Evolutionary conservation across 2,888 invertebrate genomes (phyloP).

Genomic region (Lissocephala sabroskyi): DNA sequence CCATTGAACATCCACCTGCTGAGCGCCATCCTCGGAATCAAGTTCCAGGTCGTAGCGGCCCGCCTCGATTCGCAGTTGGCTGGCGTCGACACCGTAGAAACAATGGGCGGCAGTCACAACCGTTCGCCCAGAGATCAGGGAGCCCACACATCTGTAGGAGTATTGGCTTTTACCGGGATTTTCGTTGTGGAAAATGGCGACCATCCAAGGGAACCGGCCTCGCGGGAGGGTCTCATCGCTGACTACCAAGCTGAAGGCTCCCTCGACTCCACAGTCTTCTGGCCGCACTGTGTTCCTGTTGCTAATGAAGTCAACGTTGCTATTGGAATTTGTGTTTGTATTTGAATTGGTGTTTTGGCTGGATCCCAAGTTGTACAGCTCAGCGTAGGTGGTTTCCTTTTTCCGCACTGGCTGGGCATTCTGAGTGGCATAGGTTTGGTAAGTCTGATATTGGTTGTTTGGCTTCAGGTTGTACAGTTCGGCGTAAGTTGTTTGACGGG

Average conservation of each 20-base stretch:
- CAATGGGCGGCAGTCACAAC: conserved; percentile 72
- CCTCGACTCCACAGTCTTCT: conserved; percentile 50
- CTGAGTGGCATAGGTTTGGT: too few species aligned
- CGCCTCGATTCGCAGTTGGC: conserved; percentile 46
- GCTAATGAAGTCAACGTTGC: too few species aligned
- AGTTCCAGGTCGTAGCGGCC: conserved; percentile 65
- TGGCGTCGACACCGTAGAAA: conserved; percentile 26
- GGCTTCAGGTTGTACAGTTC: too few species aligned
- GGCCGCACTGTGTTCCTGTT: too few species aligned
- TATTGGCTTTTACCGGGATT: conserved; percentile 42
- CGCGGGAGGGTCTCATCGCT: conserved; percentile 53
- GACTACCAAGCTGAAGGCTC: conserved; percentile 30
- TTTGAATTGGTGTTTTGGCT: too few species aligned
- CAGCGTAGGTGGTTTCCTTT: too few species aligned
- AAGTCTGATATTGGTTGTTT: too few species aligned
- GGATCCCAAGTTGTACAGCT: too few species aligned
- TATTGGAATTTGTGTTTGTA: too few species aligned
- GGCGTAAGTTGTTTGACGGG: too few species aligned
- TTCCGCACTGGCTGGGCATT: too few species aligned
- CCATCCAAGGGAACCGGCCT: conserved; percentile 79
- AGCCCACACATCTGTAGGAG: conserved; percentile 57
- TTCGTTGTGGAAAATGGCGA: conserved; percentile 73
- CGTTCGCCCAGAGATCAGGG: conserved; percentile 42
- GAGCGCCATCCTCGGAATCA: conserved; percentile 54
- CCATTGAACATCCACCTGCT: conserved; percentile 32